phyloP scores from a whole-genome alignment of 2,888 invertebrate genomes.

The Hirtodrosophila duncani region DNA sequence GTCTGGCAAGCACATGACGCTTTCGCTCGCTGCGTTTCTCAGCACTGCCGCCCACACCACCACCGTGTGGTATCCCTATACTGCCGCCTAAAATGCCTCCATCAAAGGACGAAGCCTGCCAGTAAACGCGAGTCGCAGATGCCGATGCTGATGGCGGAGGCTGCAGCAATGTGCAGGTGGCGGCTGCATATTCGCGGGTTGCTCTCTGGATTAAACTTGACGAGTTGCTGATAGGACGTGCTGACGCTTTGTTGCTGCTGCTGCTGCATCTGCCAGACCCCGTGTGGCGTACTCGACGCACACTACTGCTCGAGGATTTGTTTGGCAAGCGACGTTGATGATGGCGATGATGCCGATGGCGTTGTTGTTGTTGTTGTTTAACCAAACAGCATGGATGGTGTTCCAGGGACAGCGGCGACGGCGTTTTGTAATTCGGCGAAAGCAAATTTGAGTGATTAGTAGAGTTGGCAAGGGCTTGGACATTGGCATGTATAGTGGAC shows the following conservation, averaged over 20 bases:
- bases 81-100: conserved; percentile 76
- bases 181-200: conserved; percentile 77
- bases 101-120: conserved; percentile 91
- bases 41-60: conserved; percentile 1
- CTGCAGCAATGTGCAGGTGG: conserved; percentile 79
- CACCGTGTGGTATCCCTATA: conserved; percentile 45
- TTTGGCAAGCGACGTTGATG: conserved; percentile 27
- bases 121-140: conserved; percentile 78
- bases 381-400: conserved; percentile 30
- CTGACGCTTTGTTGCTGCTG: conserved; percentile 38
- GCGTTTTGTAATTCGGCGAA: conserved; percentile 72
- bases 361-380: conserved; percentile 61
- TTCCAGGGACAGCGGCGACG: conserved; percentile 71
- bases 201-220: conserved; percentile 75
- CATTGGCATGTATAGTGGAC: conserved; percentile 49
- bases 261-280: conserved; percentile 13
- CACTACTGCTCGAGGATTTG: conserved; percentile 51
- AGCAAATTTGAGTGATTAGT: conserved; percentile 72
- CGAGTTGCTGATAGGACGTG: conserved; percentile 73
- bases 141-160: conserved; percentile 81
- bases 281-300: conserved; percentile 62
- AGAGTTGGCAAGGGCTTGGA: conserved; percentile 43
- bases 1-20: conserved; percentile 86
- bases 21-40: conserved; percentile 81
- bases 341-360: conserved; percentile 47